A percentile compares a stretch with the other conserved stretches of the same genome.
phyloP scores from a whole-genome alignment of 2,113 vertebrate species.

The Ardeotis arabs region DNA sequence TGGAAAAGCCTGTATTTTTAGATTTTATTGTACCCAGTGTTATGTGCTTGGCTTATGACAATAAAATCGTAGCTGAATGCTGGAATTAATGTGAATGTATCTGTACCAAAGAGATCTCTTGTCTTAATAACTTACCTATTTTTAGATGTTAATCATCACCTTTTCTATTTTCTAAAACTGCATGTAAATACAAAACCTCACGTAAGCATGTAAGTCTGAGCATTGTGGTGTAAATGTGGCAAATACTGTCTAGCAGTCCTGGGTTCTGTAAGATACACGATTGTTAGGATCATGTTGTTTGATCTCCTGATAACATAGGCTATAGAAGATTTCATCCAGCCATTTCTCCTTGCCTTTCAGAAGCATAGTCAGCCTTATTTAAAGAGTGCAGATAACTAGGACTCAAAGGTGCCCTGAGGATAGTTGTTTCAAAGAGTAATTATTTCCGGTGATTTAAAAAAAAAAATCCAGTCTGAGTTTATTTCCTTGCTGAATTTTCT shows the following conservation, averaged over 20 bases:
- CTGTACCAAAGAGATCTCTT: neutral
- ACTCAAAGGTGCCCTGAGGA: neutral
- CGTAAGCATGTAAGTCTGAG: neutral
- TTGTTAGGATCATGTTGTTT: neutral
- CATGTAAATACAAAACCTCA: neutral
- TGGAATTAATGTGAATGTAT: neutral
- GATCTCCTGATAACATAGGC: neutral
- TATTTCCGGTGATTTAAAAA: neutral
- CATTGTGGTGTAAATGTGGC: neutral
- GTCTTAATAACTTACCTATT: neutral
- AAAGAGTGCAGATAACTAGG: neutral
- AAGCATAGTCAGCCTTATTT: neutral
- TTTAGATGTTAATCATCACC: neutral
- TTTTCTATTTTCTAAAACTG: neutral
- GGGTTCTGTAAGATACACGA: fast-evolving
- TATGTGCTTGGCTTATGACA: neutral
- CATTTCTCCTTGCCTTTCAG: neutral
- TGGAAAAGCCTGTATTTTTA: neutral
- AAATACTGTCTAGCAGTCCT: neutral
- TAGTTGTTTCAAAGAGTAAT: neutral
- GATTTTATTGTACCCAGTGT: neutral
- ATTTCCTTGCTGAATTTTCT: neutral
- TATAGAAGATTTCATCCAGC: neutral
- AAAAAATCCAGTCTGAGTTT: neutral
- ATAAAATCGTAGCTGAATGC: neutral